Percentiles rank a stretch among this genome's conserved stretches.
These are phyloP conservation scores for Aurelia sp. DNA, from an alignment of 30 jellyfish, hydroid and myxozoan genomes.

Conservation along the genomic window DNA sequence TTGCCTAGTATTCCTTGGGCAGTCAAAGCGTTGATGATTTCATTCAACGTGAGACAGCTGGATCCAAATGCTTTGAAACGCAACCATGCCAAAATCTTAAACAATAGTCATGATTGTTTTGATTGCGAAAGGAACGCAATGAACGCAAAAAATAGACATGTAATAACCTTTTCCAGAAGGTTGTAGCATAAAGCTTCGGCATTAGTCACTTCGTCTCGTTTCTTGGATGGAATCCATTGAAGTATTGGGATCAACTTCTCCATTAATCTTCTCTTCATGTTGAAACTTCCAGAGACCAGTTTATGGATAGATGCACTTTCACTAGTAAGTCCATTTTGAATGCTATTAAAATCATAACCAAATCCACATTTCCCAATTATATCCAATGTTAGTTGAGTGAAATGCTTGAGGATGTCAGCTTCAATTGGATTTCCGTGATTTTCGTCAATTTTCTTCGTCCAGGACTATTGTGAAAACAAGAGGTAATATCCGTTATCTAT, in stretches of 20 bases:
- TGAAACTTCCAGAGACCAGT: slow-evolving; percentile 38
- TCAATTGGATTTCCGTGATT: slow-evolving; percentile 40
- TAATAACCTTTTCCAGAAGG: no score
- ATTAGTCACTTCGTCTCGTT: slow-evolving; percentile 27
- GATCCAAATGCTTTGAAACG: no score
- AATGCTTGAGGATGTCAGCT: slow-evolving; percentile 27
- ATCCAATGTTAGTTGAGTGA: slow-evolving; percentile 52
- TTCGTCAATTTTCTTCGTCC: background rate
- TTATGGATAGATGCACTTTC: slow-evolving; percentile 31
- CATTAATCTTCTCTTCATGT: slow-evolving; percentile 13
- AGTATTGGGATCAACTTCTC: slow-evolving; percentile 41
- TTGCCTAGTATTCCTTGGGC: no score
- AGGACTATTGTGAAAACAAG: no score
- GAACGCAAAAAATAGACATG: no score
- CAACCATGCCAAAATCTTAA: no score
- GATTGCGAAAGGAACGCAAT: no score
- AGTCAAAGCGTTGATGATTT: no score
- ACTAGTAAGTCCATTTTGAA: slow-evolving; percentile 14
- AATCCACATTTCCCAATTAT: slow-evolving; percentile 61
- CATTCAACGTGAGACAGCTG: no score
- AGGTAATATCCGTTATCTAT: no score
- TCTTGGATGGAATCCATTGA: slow-evolving; percentile 43
- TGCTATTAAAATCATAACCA: slow-evolving; percentile 47
- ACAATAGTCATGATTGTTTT: no score
- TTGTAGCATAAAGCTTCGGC: slow-evolving; percentile 13